phyloP scores from a whole-genome alignment of 1,140 invertebrate species.

The Mactra quadrangularis region DNA sequence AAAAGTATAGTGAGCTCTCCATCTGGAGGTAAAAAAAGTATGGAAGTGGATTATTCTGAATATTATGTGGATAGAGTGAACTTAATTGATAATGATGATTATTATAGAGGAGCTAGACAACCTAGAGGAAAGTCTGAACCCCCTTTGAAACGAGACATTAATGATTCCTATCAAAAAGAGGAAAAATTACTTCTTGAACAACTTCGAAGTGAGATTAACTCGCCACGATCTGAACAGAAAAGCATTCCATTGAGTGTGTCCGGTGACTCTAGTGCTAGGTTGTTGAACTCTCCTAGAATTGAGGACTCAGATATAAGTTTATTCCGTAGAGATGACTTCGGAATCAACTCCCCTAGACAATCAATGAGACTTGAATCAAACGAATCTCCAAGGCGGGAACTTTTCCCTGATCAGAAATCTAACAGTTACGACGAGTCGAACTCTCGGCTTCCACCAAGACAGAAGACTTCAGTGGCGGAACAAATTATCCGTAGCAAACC shows the following conservation, averaged over 20 bases:
- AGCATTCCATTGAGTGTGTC: background rate
- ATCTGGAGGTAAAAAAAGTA: constrained; percentile 16
- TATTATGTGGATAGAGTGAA: constrained; percentile 38
- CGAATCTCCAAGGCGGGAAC: constrained; percentile 47
- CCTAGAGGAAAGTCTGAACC: constrained; percentile 48
- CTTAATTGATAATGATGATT: constrained; percentile 13
- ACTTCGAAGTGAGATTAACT: constrained; percentile 8
- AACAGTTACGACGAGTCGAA: constrained; percentile 3
- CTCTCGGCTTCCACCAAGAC: constrained; percentile 3
- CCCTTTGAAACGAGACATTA: background rate
- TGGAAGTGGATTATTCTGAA: constrained; percentile 21
- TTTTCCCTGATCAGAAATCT: constrained; percentile 21
- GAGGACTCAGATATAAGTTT: constrained; percentile 5
- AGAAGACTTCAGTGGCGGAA: constrained; percentile 40
- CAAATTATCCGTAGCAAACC: constrained; percentile 49
- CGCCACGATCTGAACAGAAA: constrained; percentile 7
- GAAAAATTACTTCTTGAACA: constrained; percentile 1
- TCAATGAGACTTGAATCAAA: constrained; percentile 1
- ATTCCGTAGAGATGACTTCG: constrained; percentile 20
- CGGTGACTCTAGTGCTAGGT: background rate
- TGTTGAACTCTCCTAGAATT: constrained; percentile 37
- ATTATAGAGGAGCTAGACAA: constrained; percentile 14
- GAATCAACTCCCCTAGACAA: constrained; percentile 53
- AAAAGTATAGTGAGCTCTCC: constrained; percentile 7
- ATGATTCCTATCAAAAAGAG: background rate